Evolutionary conservation across 2,888 invertebrate species (phyloP), one percentile per base, ranked within the genome.

Genomic region (Alloscopus bannaensis): DNA sequence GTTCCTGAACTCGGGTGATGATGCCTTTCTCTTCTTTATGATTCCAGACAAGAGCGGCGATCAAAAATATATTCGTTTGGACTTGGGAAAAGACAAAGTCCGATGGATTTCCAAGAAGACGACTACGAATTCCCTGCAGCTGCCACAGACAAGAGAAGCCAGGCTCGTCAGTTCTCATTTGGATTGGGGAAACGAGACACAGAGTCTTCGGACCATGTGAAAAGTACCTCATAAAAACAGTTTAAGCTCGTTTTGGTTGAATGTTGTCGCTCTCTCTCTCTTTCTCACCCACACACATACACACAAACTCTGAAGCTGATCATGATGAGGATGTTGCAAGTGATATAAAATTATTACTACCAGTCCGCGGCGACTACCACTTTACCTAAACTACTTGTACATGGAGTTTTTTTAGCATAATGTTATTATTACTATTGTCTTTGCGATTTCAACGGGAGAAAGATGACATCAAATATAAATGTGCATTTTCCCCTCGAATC

Each of bases 31-130:
- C 62, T 72, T 26, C 26, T 20, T 65, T 66, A 59, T 66, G 57
- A 73, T 75, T 69, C 36, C 69, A 84, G 86, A 69, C 86, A 84
- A 80, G 86, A 86, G 64, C 76, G 86, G 62, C 78, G 86, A 73
- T 86, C 86, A 20, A 86, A 86, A 79, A 85, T 86, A 50, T 86
- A 86, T 60, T 85, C 84, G 18, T 86, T 86, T 60, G 86, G 86
- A 68, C 71, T 86, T 57, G 86, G 86, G 2, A 84, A 85, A 72
- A 77, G 84, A 77, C 80, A 80, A 40, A 81, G 79, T 69, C 72
- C 66, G 31, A n/a, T n/a, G n/a, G 71, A 71, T 45, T 55, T 66
- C 26, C 64, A 22, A 6, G 81, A 82, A 50, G 68, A 77, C 29
- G 81, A 81, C 68, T 70, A 66, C n/a, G 68, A 69, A 47, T 62